Conservation (phyloP, 2,888 invertebrate species). For the Melanargia galathea region DNA sequence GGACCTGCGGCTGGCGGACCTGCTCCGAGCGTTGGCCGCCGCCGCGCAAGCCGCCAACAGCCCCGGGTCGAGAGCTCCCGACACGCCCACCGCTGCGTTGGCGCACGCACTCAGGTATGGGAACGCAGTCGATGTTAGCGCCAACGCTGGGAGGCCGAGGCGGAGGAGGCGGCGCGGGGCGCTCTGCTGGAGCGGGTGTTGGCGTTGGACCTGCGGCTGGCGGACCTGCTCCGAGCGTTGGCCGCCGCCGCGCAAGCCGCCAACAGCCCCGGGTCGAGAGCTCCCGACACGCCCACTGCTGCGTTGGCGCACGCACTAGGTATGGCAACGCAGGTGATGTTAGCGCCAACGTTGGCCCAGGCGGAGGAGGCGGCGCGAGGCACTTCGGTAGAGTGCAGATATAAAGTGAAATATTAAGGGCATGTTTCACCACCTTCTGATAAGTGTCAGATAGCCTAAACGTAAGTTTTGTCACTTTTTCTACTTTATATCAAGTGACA, state of each 20-base stretch:
- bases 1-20: slow-evolving; percentile 88
- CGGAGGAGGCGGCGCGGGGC: slow-evolving; percentile 69
- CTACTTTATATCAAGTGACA: too few species aligned
- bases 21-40: too few species aligned
- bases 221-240: slow-evolving; percentile 88
- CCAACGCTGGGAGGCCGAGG: slow-evolving; percentile 85
- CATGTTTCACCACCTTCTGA: too few species aligned
- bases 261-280: slow-evolving; percentile 57
- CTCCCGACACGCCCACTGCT: slow-evolving; percentile 38
- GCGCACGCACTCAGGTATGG: slow-evolving; percentile 41
- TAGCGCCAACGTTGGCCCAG: slow-evolving; percentile 85
- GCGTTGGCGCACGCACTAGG: slow-evolving; percentile 43
- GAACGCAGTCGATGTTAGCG: too few species aligned
- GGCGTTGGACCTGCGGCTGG: slow-evolving; percentile 85
- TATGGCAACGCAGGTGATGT: too few species aligned
- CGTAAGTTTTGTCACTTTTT: too few species aligned
- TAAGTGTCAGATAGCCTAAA: too few species aligned
- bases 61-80: slow-evolving; percentile 39
- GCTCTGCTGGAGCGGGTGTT: slow-evolving; percentile 57
- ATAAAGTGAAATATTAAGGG: too few species aligned
- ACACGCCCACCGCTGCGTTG: slow-evolving; percentile 39
- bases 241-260: too few species aligned
- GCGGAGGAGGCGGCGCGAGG: slow-evolving; percentile 73
- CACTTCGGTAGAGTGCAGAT: slow-evolving; percentile 55
- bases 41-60: slow-evolving; percentile 82